Conservation (phyloP, 2,113 vertebrate species). For the Hypomesus transpacificus region DNA sequence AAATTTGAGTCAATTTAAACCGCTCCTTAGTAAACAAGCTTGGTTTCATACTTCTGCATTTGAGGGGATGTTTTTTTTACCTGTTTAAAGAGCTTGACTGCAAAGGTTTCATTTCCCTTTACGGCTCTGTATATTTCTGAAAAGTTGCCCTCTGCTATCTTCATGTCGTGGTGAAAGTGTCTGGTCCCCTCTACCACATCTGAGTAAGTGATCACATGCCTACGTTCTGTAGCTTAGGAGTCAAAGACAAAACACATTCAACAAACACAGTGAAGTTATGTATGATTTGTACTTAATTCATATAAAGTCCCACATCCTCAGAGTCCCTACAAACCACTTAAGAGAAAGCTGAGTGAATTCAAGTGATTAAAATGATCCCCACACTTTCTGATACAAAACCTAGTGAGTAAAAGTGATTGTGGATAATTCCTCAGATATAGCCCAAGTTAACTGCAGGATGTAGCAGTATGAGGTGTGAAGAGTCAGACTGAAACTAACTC, state of each 20-base stretch:
- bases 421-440: neutral
- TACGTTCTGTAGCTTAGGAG: constrained; percentile 38
- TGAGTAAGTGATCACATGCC: constrained; percentile 50
- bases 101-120: constrained; percentile 58
- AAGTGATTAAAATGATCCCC: too few relatives aligned
- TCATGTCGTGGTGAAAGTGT: constrained; percentile 65
- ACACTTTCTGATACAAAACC: too few relatives aligned
- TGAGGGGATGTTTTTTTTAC: constrained; percentile 41
- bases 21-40: neutral
- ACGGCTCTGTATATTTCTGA: constrained; percentile 68
- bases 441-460: too few relatives aligned
- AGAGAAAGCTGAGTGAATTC: too few relatives aligned
- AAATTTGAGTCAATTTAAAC: too few relatives aligned
- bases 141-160: constrained; percentile 61
- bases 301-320: neutral
- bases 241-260: neutral
- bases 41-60: neutral
- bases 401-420: too few relatives aligned
- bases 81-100: constrained; percentile 77
- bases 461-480: too few relatives aligned
- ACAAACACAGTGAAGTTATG: neutral
- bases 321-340: neutral
- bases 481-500: too few relatives aligned
- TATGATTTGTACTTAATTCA: neutral
- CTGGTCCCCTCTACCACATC: constrained; percentile 65